A percentile compares a stretch with the other conserved stretches of the same genome.
phyloP scores from a whole-genome alignment of 2,797 vertebrate genomes.

The Melanotaenia maccullochi region DNA sequence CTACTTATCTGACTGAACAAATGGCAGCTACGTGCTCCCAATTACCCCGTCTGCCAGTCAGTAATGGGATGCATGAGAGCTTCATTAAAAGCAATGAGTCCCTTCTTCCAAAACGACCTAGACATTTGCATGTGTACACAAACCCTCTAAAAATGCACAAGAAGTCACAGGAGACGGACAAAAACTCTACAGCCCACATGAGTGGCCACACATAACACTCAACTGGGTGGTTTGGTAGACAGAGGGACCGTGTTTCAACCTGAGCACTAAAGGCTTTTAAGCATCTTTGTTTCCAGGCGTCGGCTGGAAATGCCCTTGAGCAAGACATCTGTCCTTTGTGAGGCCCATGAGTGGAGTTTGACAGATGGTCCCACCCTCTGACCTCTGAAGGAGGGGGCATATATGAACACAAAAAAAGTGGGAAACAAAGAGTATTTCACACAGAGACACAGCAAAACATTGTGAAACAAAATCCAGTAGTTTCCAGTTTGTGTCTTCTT shows the following conservation, averaged over 20 bases:
- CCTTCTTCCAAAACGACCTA: conserved; percentile 11
- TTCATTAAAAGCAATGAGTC: conserved; percentile 39
- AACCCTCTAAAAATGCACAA: conserved; percentile 16
- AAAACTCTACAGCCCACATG: conserved; percentile 41
- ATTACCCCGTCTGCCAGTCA: conserved; percentile 56
- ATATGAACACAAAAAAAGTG: not conserved
- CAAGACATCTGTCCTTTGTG: conserved; percentile 25
- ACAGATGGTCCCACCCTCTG: not conserved
- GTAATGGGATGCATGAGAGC: conserved; percentile 67
- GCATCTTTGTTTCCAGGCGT: conserved; percentile 38
- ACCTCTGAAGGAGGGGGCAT: not conserved
- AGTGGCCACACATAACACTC: conserved; percentile 24
- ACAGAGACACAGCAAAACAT: not conserved
- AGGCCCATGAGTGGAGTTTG: not conserved
- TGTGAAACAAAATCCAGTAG: not conserved
- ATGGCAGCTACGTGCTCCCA: conserved; percentile 52
- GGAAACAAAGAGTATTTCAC: conserved; percentile 2
- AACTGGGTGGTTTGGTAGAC: conserved; percentile 20
- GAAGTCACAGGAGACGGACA: conserved; percentile 7
- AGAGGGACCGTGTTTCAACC: conserved; percentile 20
- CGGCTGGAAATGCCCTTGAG: conserved; percentile 39
- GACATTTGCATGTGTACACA: conserved; percentile 43
- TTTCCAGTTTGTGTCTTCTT: not conserved
- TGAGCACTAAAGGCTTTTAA: not conserved
- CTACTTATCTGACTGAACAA: conserved; percentile 41